These are phyloP conservation scores for Rutpela maculata DNA, from an alignment of 2,888 invertebrate genomes.

Conservation along the genomic window DNA sequence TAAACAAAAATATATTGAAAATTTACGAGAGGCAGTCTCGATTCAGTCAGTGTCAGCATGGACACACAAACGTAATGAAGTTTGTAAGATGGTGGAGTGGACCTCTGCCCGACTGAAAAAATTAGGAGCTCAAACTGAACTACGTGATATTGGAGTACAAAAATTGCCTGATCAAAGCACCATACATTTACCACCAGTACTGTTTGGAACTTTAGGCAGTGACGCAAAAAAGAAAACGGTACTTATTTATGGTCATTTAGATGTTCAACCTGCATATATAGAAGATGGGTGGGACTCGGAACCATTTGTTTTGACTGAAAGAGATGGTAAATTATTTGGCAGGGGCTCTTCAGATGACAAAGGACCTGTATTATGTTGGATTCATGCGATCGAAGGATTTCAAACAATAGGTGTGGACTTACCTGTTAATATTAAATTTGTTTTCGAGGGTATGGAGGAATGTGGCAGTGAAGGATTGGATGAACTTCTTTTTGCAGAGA, in stretches of 20 bases:
- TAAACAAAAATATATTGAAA: constrained; percentile 83
- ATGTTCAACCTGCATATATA: constrained; percentile 96
- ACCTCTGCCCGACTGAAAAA: constrained; percentile 74
- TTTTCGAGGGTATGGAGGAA: constrained; percentile 99
- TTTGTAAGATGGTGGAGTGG: constrained; percentile 81
- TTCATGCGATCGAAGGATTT: constrained; percentile 94
- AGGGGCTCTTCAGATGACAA: constrained; percentile 95
- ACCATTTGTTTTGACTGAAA: constrained; percentile 92
- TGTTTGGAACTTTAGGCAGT: constrained; percentile 87
- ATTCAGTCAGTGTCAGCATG: constrained; percentile 96
- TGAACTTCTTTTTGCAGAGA: constrained; percentile 83
- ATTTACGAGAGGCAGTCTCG: constrained; percentile 88
- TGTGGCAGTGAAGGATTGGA: constrained; percentile 97
- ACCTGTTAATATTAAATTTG: constrained; percentile 89
- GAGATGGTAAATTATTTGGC: constrained; percentile 92
- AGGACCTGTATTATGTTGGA: constrained; percentile 94
- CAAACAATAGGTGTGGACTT: constrained; percentile 79
- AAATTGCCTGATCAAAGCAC: constrained; percentile 82
- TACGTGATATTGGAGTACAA: constrained; percentile 82
- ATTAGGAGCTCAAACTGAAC: constrained; percentile 79
- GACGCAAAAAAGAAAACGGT: constrained; percentile 94
- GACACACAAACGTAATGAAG: constrained; percentile 87
- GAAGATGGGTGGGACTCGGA: constrained; percentile 98
- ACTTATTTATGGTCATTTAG: constrained; percentile 96
- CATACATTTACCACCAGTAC: constrained; percentile 89